Evolutionary conservation across 2,113 vertebrate genomes (phyloP).

Genomic region (Eudyptes chrysolophus): DNA sequence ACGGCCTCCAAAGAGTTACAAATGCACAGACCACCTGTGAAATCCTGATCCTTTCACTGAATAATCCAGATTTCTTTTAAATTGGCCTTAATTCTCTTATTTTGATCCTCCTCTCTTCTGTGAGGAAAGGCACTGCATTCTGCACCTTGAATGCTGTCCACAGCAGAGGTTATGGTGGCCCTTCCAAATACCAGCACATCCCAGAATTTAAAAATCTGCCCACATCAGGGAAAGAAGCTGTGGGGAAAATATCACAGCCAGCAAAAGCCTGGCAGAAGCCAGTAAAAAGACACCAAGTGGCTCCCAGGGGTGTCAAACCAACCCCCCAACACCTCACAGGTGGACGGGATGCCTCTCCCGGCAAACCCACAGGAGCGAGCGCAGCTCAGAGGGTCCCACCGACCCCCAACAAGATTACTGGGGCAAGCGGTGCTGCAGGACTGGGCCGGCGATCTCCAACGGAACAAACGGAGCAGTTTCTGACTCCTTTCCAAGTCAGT

Average conservation of each 20-base stretch:
- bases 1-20: neutral
- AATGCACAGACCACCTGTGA: neutral
- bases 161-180: neutral
- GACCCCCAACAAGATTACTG: rapidly evolving
- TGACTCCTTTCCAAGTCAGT: conserved; percentile 55
- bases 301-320: neutral
- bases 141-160: neutral
- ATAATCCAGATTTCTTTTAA: neutral
- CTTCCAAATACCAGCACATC: neutral
- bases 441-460: neutral
- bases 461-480: neutral
- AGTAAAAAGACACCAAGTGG: neutral
- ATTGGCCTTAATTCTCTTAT: neutral
- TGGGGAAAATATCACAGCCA: neutral
- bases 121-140: neutral
- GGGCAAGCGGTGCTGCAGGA: neutral
- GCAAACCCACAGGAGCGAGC: neutral
- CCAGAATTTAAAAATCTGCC: neutral
- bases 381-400: rapidly evolving
- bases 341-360: neutral
- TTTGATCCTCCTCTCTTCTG: neutral
- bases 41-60: neutral
- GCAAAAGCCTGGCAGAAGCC: neutral
- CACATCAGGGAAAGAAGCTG: neutral
- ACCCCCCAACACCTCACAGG: neutral